Evolutionary conservation across 2,888 invertebrate genomes (phyloP), one percentile per base, ranked within the genome.

Genomic region (Stenurella melanura): DNA sequence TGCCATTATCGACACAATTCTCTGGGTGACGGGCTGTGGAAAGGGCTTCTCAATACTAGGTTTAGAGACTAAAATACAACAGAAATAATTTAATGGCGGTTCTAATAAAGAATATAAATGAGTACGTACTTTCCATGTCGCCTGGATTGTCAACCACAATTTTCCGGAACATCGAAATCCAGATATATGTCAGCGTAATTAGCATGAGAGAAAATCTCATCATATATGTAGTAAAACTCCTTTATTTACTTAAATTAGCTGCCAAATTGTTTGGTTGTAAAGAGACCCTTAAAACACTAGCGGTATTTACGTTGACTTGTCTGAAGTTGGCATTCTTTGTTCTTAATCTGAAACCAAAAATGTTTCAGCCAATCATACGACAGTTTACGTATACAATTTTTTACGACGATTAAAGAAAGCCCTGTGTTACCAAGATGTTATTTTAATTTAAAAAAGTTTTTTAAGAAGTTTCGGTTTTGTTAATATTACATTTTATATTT

Each of bases 121-220:
- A 30, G 30, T 30, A 34, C 57, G 56, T 56, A 68, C 68, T 0
- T 12, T 56, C n/a, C 15, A 30, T 5, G 6, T 68, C 12, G n/a
- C 0, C 15, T 1, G 30, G 56, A 17, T 69, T 34, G 0, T 69
- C 58, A 0, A 58, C 19, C 6, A 69, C 69, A 12, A 57, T 30
- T 19, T 58, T 69, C 38, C 7, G 17, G 19, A 69, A 69, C 12
- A 69, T 12, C 26, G 38, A 57, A 6, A 38, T 34, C 69, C 69
- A 69, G 12, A 69, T 1, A 12, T 34, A 58, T 30, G 69, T 67
- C n/a, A 58, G 19, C 34, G 30, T 30, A 30, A 69, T 18, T 15
- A 58, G 18, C 21, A 58, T 30, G 10, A 69, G n/a, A 11, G 38
- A 11, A 38, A 58, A 58, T 38, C 34, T 69, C 58, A 58, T 17